A percentile compares a stretch with the other conserved stretches of the same genome.
Evolutionary conservation across 2,797 vertebrate genomes (phyloP).

Genomic region (Australoheros facetus): DNA sequence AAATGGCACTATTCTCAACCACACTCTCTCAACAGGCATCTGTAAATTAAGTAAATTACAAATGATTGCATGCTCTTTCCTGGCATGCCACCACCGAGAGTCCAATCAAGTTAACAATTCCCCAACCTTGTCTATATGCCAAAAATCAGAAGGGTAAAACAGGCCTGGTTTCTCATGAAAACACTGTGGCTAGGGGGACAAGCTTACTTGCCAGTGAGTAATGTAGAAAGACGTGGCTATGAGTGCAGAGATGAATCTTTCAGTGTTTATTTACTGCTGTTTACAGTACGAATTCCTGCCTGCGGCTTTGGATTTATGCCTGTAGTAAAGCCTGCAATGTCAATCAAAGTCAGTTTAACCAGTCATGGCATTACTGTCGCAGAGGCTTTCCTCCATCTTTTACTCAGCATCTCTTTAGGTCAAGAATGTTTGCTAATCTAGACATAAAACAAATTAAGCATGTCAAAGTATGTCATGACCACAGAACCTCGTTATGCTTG

Average conservation of each 20-base stretch:
- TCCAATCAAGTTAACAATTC: slow-evolving; percentile 66
- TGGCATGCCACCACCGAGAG: slow-evolving; percentile 40
- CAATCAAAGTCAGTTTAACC: slow-evolving; percentile 65
- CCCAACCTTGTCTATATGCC: slow-evolving; percentile 31
- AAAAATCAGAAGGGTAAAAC: slow-evolving; percentile 31
- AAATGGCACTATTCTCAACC: slow-evolving; percentile 37
- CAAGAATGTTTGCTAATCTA: slow-evolving; percentile 15
- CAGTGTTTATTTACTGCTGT: slow-evolving; percentile 69
- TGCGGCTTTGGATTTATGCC: slow-evolving; percentile 62
- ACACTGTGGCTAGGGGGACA: slow-evolving; percentile 30
- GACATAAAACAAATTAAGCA: slow-evolving; percentile 4
- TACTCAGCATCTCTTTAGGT: background rate
- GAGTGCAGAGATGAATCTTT: slow-evolving; percentile 49
- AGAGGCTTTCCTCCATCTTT: background rate
- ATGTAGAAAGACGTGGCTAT: slow-evolving; percentile 30
- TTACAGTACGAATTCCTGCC: slow-evolving; percentile 59
- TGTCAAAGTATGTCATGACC: background rate
- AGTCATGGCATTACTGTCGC: slow-evolving; percentile 41
- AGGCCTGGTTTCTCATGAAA: slow-evolving; percentile 34
- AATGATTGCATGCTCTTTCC: slow-evolving; percentile 67
- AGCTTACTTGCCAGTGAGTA: slow-evolving; percentile 49
- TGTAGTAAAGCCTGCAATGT: slow-evolving; percentile 55
- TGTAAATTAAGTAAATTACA: slow-evolving; percentile 70
- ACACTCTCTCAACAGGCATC: slow-evolving; percentile 44
- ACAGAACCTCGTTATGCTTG: background rate